Evolutionary conservation across 1,140 invertebrate species (phyloP).

Genomic region (Neotoxoptera formosana): DNA sequence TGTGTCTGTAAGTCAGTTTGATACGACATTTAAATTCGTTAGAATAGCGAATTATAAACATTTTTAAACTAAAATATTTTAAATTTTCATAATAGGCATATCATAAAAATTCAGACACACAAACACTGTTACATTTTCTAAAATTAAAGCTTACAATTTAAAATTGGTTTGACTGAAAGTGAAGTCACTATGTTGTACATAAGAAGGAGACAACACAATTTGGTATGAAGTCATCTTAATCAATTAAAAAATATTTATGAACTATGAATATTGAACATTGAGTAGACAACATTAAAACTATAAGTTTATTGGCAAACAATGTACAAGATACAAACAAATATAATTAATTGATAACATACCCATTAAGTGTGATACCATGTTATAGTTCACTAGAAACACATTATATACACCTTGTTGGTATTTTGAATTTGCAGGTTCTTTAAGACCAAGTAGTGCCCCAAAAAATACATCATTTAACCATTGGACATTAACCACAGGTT

Average conservation of each 20-base stretch:
- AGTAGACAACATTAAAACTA: neutral
- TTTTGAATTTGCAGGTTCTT: conserved; percentile 77
- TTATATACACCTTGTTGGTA: conserved; percentile 83
- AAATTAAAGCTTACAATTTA: neutral
- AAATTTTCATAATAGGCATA: neutral
- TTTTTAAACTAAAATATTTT: neutral
- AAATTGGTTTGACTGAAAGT: neutral
- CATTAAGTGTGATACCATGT: conserved; percentile 87
- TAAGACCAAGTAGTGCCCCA: conserved; percentile 82
- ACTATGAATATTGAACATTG: too few relatives aligned
- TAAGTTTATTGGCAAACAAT: neutral
- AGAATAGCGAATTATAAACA: neutral
- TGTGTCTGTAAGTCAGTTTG: neutral
- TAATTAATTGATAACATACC: conserved; percentile 70
- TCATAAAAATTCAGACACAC: neutral
- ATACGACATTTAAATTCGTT: neutral
- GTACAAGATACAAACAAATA: neutral
- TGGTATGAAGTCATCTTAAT: neutral
- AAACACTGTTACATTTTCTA: neutral
- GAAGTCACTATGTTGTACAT: neutral
- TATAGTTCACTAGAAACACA: conserved; percentile 87
- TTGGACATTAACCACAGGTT: conserved; percentile 86
- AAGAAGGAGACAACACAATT: neutral
- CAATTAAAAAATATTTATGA: neutral
- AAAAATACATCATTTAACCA: conserved; percentile 94